phyloP scores from a whole-genome alignment of 2,797 vertebrate species.

The Gadopsis bispinosus region DNA sequence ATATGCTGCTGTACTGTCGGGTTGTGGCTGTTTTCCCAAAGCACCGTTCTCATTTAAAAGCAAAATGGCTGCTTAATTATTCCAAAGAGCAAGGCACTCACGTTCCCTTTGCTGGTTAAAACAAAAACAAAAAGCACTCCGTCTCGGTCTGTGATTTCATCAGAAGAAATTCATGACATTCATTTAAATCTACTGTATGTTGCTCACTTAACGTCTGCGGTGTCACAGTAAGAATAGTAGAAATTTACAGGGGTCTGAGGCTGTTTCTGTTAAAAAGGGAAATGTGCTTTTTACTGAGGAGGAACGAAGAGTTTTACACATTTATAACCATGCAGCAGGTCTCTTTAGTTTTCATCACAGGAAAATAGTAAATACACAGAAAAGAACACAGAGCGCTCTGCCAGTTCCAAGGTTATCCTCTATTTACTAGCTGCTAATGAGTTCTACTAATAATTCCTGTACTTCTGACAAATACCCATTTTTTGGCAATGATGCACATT shows the following conservation, averaged over 20 bases:
- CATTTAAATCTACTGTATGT: not conserved
- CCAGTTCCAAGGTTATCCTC: not conserved
- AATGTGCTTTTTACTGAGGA: not conserved
- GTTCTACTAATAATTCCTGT: not conserved
- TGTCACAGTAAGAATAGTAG: slow-evolving; percentile 17
- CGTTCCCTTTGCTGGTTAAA: slow-evolving; percentile 26
- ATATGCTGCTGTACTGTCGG: slow-evolving; percentile 8
- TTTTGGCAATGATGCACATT: not conserved
- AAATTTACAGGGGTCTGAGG: slow-evolving; percentile 9
- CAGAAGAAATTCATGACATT: slow-evolving; percentile 40
- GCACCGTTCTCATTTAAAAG: slow-evolving; percentile 39
- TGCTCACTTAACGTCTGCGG: slow-evolving; percentile 22
- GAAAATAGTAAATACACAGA: not conserved
- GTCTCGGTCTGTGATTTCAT: slow-evolving; percentile 28
- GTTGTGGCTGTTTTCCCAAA: slow-evolving; percentile 35
- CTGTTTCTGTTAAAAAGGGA: slow-evolving; percentile 2
- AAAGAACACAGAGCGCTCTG: not conserved
- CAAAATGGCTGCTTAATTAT: slow-evolving; percentile 44
- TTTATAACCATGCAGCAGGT: not conserved
- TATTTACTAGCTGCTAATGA: not conserved
- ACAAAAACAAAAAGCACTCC: slow-evolving; percentile 10
- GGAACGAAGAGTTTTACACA: not conserved
- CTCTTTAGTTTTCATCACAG: not conserved
- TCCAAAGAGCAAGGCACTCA: slow-evolving; percentile 37
- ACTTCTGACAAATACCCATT: not conserved